These are phyloP conservation scores for Antedon mediterranea DNA, from an alignment of 53 echinoderm and acorn worm species.

Conservation along the genomic window DNA sequence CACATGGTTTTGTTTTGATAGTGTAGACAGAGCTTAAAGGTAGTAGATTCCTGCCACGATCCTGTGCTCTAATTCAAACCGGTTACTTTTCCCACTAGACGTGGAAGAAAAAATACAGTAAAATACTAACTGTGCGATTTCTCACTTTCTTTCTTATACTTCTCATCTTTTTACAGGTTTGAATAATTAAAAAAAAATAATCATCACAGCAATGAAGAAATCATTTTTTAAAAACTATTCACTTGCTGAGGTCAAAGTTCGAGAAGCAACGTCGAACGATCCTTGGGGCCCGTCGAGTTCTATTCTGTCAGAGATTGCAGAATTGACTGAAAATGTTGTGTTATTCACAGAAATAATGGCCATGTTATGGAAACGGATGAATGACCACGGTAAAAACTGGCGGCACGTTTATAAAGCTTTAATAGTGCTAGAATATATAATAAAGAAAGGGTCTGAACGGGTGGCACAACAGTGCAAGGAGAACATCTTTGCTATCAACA, in stretches of 20 bases:
- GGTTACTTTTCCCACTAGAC: too few relatives aligned
- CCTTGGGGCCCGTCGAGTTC: slow-evolving; percentile 97
- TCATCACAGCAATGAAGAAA: slow-evolving; percentile 31
- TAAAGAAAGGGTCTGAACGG: slow-evolving; percentile 93
- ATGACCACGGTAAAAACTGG: slow-evolving; percentile 98
- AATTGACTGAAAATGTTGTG: slow-evolving; percentile 85
- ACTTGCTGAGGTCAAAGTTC: slow-evolving; percentile 78
- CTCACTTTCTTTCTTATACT: too few relatives aligned
- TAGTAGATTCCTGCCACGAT: too few relatives aligned
- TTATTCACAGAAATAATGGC: slow-evolving; percentile 96
- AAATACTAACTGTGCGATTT: too few relatives aligned
- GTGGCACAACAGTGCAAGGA: slow-evolving; percentile 96
- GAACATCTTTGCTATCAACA: slow-evolving; percentile 96
- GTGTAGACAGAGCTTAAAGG: too few relatives aligned
- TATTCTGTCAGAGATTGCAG: slow-evolving; percentile 89
- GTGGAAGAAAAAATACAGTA: too few relatives aligned
- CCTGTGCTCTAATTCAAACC: too few relatives aligned
- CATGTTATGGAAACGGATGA: slow-evolving; percentile 92
- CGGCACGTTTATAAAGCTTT: slow-evolving; percentile 92
- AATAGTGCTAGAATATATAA: slow-evolving; percentile 92
- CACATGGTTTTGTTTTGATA: too few relatives aligned
- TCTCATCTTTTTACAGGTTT: background rate
- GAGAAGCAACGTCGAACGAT: slow-evolving; percentile 94
- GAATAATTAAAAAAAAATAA: background rate
- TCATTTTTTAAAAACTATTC: slow-evolving; percentile 79